phyloP scores from a whole-genome alignment of 2,797 vertebrate genomes.

The Protonibea diacanthus region DNA sequence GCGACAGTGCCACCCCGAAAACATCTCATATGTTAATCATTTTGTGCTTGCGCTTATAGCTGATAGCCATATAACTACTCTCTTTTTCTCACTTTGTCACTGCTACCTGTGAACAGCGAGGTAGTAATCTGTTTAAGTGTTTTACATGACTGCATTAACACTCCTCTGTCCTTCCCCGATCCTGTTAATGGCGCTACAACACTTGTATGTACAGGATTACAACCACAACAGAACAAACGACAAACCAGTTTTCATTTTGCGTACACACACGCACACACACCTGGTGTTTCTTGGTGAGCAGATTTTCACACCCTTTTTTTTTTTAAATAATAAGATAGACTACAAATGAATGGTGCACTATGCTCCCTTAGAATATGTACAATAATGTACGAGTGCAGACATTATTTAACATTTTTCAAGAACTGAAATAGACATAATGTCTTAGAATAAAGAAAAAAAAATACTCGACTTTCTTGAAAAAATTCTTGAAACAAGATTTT shows the following conservation, averaged over 20 bases:
- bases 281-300: not conserved
- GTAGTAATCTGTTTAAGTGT: not conserved
- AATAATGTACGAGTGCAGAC: not conserved
- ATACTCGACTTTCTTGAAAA: not conserved
- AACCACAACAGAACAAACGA: not conserved
- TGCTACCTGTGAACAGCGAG: not conserved
- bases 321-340: no score
- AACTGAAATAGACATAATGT: not conserved
- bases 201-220: not conserved
- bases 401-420: not conserved
- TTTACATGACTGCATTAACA: not conserved
- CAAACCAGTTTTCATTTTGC: not conserved
- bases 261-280: no score
- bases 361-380: not conserved
- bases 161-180: not conserved
- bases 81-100: not conserved
- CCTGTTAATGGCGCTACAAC: not conserved
- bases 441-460: not conserved
- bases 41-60: not conserved
- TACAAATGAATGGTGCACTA: not conserved
- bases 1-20: no score
- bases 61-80: not conserved
- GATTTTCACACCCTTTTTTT: not conserved
- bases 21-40: not conserved
- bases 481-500: not conserved